Evolutionary conservation across 92 coral and sea anemone species (phyloP).

Genomic region (Porites lobata): DNA sequence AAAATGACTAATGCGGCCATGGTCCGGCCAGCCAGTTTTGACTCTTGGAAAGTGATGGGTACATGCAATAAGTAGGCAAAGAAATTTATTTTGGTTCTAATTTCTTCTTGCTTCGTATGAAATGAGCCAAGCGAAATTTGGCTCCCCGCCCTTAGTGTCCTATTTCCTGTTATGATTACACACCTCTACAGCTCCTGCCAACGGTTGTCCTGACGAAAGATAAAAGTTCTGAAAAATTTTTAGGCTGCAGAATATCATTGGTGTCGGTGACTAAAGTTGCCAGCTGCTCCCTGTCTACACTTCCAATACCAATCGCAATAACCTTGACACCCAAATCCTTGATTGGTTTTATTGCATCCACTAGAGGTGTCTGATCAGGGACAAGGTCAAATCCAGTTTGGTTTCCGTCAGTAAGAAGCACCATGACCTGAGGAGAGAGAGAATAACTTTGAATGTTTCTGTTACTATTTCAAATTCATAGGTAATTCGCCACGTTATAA

Average conservation of each 20-base stretch:
- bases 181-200: slow-evolving; percentile 86
- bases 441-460: background rate
- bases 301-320: slow-evolving; percentile 87
- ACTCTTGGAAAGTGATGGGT: too few relatives aligned
- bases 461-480: background rate
- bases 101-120: too few relatives aligned
- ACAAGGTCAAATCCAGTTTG: slow-evolving; percentile 79
- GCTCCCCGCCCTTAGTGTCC: background rate
- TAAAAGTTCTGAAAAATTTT: slow-evolving; percentile 67
- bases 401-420: slow-evolving; percentile 87
- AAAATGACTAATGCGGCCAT: too few relatives aligned
- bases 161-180: background rate
- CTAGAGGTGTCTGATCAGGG: slow-evolving; percentile 53
- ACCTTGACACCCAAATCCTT: slow-evolving; percentile 66
- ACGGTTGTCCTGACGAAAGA: slow-evolving; percentile 66
- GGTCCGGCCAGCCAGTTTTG: too few relatives aligned
- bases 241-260: slow-evolving; percentile 68
- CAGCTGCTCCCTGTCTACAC: slow-evolving; percentile 80
- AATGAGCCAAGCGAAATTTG: too few relatives aligned
- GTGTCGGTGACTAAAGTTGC: slow-evolving; percentile 56
- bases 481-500: too few relatives aligned
- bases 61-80: too few relatives aligned
- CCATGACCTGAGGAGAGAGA: slow-evolving; percentile 65
- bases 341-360: slow-evolving; percentile 75
- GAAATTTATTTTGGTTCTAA: too few relatives aligned